Conservation (phyloP, 2,797 vertebrate species). For the Mus minutoides region DNA sequence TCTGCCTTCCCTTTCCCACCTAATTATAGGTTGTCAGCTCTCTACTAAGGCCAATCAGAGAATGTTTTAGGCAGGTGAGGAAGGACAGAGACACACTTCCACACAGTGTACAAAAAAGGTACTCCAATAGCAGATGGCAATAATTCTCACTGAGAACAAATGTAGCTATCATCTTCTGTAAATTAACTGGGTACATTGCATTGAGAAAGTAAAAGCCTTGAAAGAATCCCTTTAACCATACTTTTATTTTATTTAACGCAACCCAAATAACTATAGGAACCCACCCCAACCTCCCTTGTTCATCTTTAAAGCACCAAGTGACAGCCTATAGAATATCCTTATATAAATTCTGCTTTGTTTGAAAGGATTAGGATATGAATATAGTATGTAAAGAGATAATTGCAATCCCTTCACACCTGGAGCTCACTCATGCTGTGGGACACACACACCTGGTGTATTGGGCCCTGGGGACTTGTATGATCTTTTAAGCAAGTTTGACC, state of each 20-base stretch:
- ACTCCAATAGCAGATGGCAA: not conserved
- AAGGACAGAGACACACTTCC: not conserved
- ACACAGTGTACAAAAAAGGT: not conserved
- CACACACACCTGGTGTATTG: not conserved
- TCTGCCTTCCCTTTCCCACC: not conserved
- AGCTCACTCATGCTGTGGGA: not conserved
- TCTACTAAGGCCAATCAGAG: not conserved
- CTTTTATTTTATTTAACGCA: not conserved
- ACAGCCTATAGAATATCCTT: not conserved
- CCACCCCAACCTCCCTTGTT: not conserved
- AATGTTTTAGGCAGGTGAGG: not conserved
- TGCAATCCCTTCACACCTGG: not conserved
- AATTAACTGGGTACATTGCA: not conserved
- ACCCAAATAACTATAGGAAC: not conserved
- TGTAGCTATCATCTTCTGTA: not conserved
- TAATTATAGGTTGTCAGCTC: not conserved
- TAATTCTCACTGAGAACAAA: not conserved
- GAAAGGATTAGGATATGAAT: not conserved
- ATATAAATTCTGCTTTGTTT: conserved; percentile 13
- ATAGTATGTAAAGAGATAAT: not conserved
- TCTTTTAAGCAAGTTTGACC: conserved; percentile 22
- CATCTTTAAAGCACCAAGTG: not conserved
- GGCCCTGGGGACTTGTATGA: not conserved
- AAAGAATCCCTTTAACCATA: not conserved
- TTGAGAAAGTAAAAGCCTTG: not conserved